Evolutionary conservation across 2,113 vertebrate genomes (phyloP).

Genomic region (Tychaedon coryphoeus): DNA sequence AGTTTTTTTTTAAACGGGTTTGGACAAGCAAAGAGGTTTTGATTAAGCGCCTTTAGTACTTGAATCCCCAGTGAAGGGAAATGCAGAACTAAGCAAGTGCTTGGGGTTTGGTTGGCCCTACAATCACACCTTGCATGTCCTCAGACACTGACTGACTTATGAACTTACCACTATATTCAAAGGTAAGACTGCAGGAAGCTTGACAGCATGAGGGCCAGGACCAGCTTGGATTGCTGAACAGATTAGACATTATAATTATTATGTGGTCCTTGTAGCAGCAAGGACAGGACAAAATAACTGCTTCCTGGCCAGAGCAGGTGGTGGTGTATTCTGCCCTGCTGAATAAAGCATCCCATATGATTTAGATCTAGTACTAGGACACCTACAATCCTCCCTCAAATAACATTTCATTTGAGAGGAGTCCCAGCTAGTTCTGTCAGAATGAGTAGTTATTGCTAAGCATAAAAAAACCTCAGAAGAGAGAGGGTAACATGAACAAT

Average conservation of each 20-base stretch:
- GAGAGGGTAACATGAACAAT: background rate
- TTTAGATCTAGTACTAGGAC: background rate
- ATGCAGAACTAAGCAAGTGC: background rate
- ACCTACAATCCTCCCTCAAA: background rate
- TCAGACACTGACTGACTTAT: background rate
- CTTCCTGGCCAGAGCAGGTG: background rate
- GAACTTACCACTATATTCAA: background rate
- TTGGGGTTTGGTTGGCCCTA: background rate
- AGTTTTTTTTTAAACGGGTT: accelerated
- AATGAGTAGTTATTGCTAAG: background rate
- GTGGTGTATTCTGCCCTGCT: background rate
- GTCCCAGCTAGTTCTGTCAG: background rate
- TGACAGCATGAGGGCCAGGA: background rate
- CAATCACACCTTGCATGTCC: background rate
- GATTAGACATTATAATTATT: background rate
- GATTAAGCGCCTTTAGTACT: background rate
- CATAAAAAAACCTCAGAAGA: background rate
- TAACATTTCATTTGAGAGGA: background rate
- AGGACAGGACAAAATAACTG: background rate
- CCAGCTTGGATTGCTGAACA: background rate
- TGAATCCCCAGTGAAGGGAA: background rate
- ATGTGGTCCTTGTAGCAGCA: background rate
- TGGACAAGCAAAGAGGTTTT: background rate
- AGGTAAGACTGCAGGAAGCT: background rate
- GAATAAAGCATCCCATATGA: background rate